phyloP scores from a whole-genome alignment of 2,888 invertebrate genomes.

The Uropetala carovei region DNA sequence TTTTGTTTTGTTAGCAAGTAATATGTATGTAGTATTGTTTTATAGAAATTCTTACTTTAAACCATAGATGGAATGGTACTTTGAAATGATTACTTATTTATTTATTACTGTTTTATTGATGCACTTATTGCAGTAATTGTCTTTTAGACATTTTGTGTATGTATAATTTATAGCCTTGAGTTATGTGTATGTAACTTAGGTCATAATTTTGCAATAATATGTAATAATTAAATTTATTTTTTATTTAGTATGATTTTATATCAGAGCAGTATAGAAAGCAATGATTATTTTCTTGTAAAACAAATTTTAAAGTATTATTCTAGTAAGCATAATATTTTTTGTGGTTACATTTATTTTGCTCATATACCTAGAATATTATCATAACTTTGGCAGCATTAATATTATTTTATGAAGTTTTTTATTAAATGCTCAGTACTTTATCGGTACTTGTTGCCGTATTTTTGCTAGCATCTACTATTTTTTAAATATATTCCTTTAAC shows the following conservation, averaged over 20 bases:
- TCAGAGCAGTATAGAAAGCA: background rate
- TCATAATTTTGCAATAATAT: background rate
- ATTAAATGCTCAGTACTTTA: too few species aligned
- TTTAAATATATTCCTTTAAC: too few species aligned
- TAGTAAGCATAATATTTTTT: too few species aligned
- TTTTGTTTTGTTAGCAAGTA: background rate
- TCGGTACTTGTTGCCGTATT: too few species aligned
- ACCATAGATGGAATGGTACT: constrained; percentile 29
- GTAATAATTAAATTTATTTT: background rate
- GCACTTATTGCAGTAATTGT: constrained; percentile 29
- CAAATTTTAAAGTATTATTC: too few species aligned
- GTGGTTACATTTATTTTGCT: too few species aligned
- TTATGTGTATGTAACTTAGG: background rate
- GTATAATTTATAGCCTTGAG: background rate
- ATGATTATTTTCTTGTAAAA: background rate
- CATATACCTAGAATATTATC: too few species aligned
- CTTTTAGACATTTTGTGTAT: constrained; percentile 16
- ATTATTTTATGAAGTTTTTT: too few species aligned
- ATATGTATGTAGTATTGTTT: constrained; percentile 26
- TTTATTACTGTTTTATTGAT: constrained; percentile 14
- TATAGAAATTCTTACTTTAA: constrained; percentile 8
- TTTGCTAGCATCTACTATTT: too few species aligned
- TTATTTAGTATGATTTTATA: background rate
- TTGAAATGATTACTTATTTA: constrained; percentile 16
- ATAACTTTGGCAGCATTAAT: too few species aligned